Evolutionary conservation across 2,888 invertebrate species (phyloP).

Genomic region (Philaethria dido): DNA sequence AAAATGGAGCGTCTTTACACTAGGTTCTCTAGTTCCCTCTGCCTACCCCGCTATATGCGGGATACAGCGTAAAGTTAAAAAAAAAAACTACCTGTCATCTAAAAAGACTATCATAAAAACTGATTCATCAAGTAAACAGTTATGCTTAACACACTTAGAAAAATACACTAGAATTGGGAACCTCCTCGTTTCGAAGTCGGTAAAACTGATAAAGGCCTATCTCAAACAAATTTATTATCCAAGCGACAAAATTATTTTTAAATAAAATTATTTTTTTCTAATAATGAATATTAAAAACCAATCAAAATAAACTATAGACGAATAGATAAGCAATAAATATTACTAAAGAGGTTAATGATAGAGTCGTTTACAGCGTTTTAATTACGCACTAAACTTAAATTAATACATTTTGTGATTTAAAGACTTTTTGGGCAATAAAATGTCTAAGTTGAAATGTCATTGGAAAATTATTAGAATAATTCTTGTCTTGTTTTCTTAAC

Average conservation of each 20-base stretch:
- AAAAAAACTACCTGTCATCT: no score
- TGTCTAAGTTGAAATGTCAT: background rate
- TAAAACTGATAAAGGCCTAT: background rate
- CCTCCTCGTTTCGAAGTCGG: no score
- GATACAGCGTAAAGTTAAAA: no score
- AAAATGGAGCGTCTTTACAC: no score
- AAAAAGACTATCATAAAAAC: no score
- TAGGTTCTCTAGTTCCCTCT: no score
- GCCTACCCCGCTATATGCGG: no score
- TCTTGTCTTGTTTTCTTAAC: background rate
- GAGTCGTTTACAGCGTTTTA: conserved; percentile 16
- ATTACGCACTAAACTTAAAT: conserved; percentile 12
- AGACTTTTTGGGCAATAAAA: conserved; percentile 1
- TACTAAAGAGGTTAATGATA: conserved; percentile 15
- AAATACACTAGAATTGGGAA: no score
- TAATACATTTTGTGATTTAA: conserved; percentile 13
- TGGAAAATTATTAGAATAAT: background rate
- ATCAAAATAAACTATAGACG: conserved; percentile 1
- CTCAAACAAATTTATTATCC: background rate
- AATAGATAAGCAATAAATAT: conserved; percentile 16
- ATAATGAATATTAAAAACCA: background rate
- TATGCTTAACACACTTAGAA: no score
- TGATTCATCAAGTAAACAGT: no score
- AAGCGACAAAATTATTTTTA: background rate
- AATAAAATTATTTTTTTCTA: background rate